Evolutionary conservation across 2,888 invertebrate genomes (phyloP).

Genomic region (Branchipolynoe longqiensis): DNA sequence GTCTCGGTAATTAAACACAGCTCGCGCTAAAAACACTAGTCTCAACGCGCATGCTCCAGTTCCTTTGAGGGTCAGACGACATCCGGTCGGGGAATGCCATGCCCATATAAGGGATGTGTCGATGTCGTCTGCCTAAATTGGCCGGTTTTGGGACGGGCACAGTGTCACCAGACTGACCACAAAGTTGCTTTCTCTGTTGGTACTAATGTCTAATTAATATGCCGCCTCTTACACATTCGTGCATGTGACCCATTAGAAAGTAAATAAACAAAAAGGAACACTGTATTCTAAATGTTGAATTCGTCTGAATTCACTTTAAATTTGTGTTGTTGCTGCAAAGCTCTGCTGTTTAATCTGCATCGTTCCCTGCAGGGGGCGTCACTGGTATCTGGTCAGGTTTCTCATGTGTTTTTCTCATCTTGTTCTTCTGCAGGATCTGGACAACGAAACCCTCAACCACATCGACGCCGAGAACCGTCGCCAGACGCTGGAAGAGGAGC

Average conservation of each 20-base stretch:
- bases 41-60: constrained; percentile 22
- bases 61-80: not conserved
- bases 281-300: not conserved
- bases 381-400: too few species aligned
- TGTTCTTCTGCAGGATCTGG: constrained; percentile 80
- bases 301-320: not conserved
- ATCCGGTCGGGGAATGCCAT: constrained; percentile 34
- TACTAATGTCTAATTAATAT: too few species aligned
- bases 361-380: too few species aligned
- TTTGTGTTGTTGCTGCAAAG: not conserved
- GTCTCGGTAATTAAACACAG: too few species aligned
- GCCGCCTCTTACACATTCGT: too few species aligned
- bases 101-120: constrained; percentile 22
- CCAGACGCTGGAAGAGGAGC: constrained; percentile 83
- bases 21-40: not conserved
- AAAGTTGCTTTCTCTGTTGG: too few species aligned
- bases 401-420: not conserved
- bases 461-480: constrained; percentile 83
- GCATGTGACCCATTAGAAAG: too few species aligned
- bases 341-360: not conserved
- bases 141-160: too few species aligned
- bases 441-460: constrained; percentile 83
- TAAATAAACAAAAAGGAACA: too few species aligned
- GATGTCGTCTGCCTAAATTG: too few species aligned
- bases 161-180: too few species aligned